Evolutionary conservation across 2,113 vertebrate species (phyloP).

Genomic region (Ploceus nigricollis): DNA sequence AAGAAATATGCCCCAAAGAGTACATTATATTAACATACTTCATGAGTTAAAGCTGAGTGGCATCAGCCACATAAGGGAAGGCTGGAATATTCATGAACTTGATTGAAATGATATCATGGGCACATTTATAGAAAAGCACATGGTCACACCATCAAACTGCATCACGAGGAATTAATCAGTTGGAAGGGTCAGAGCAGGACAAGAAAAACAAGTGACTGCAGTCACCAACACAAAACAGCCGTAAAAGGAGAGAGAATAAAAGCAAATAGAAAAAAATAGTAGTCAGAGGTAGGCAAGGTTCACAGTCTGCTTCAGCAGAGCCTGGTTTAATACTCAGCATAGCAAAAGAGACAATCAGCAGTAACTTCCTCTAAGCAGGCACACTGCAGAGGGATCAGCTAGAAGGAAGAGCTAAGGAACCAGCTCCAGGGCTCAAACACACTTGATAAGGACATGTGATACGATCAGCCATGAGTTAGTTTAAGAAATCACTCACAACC

Average conservation of each 20-base stretch:
- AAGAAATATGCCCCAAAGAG: background rate
- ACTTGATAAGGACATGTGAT: background rate
- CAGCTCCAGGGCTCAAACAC: background rate
- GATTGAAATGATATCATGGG: slow-evolving; percentile 1
- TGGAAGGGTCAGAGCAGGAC: slow-evolving; percentile 34
- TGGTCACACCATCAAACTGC: background rate
- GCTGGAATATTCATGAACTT: background rate
- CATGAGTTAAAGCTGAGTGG: background rate
- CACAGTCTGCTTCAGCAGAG: background rate
- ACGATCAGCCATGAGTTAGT: background rate
- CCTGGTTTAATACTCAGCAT: background rate
- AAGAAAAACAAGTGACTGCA: slow-evolving; percentile 36
- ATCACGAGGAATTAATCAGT: background rate
- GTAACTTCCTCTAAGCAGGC: background rate
- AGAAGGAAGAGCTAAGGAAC: background rate
- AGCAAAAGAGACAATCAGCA: background rate
- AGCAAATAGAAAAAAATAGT: background rate
- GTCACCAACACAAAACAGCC: background rate
- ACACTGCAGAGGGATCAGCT: background rate
- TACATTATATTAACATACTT: background rate
- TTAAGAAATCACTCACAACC: background rate
- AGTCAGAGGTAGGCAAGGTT: background rate
- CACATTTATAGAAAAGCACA: slow-evolving; percentile 30
- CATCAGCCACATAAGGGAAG: background rate
- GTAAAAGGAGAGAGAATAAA: background rate